Conservation (phyloP, 2,113 vertebrate genomes). For the Epinephelus fuscoguttatus region DNA sequence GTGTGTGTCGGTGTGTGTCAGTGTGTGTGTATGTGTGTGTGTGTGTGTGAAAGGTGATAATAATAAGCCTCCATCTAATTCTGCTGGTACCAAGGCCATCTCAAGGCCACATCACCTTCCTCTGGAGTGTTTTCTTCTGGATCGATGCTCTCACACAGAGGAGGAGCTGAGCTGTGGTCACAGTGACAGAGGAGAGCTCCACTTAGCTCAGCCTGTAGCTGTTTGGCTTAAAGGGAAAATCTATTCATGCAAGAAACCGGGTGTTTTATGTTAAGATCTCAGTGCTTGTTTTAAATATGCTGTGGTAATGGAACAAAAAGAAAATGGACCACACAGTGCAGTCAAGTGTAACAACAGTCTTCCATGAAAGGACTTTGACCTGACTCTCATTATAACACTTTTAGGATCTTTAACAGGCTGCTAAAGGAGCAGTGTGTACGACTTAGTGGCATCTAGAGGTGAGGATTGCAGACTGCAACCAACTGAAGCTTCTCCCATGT, state of each 20-base stretch:
- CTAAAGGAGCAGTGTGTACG: not conserved
- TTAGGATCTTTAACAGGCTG: no score
- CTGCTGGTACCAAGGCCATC: slow-evolving; percentile 64
- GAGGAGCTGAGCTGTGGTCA: slow-evolving; percentile 29
- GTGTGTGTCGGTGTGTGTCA: slow-evolving; percentile 4
- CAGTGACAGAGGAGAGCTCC: slow-evolving; percentile 20
- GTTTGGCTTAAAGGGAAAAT: not conserved
- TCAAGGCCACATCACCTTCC: slow-evolving; percentile 71
- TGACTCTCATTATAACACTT: not conserved
- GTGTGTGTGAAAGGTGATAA: slow-evolving; percentile 41
- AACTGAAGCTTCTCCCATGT: no score
- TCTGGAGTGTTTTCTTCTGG: slow-evolving; percentile 57
- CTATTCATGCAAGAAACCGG: not conserved
- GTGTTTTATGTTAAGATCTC: not conserved
- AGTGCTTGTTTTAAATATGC: no score
- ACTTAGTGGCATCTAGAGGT: no score
- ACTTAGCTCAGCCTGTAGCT: not conserved
- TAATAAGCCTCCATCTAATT: slow-evolving; percentile 69
- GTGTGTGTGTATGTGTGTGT: slow-evolving; percentile 21
- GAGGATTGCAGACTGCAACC: no score
- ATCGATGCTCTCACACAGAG: slow-evolving; percentile 58
- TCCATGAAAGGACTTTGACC: not conserved
- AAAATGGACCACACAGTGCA: not conserved
- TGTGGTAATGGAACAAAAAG: not conserved
- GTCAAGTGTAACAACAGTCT: not conserved